Base-by-base conservation (phyloP, 2,113 vertebrate genomes). In the Periophthalmodon schlosseri region DNA sequence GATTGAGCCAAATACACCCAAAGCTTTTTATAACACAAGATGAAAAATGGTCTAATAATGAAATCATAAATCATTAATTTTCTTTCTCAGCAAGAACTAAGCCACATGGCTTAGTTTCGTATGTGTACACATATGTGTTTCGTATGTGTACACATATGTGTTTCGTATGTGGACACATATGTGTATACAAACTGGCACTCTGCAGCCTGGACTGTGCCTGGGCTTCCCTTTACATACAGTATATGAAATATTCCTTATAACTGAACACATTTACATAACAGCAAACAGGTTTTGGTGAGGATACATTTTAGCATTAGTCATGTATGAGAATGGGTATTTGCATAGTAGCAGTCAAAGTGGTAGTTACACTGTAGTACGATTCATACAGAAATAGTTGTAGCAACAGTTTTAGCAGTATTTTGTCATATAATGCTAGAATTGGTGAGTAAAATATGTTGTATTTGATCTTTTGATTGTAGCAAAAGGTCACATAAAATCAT, bases 11-110 rank as follows among this genome's bases (percentile, higher is more conserved):
- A 52, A 44, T 50, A 58, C 36, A 14, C 34, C 15, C 46, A 68
- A 46, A 61, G 52, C 39, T 20, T 18, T 28, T 33, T 12, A 24
- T 20, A 13, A 56, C 54, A 39, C 63, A 44, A 75, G 66, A 77
- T 73, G 33, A 28, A 72, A 74, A 75, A 12, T 47, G 34, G 16
- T 11, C 16, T 28, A 23, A 24, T 9, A 44, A 28, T 34, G 15
- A 34, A 63, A 18, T 16, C 13, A 61, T 84, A 87, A 83, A 82
- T 8, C 18, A 81, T 83, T 68, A 33, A 83, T 83, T 70, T 68
- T 74, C 69, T 61, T 70, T 66, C 70, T 77, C 73, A 49, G 57
- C 11, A 23, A 12, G 75, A 75, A 78, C 61, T 56, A 44, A 72
- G 72, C 57, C 67, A 34, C 33, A 60, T 70, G 67, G 67, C 75